Conservation (phyloP, 2,888 invertebrate genomes). For the Elegia similella region DNA sequence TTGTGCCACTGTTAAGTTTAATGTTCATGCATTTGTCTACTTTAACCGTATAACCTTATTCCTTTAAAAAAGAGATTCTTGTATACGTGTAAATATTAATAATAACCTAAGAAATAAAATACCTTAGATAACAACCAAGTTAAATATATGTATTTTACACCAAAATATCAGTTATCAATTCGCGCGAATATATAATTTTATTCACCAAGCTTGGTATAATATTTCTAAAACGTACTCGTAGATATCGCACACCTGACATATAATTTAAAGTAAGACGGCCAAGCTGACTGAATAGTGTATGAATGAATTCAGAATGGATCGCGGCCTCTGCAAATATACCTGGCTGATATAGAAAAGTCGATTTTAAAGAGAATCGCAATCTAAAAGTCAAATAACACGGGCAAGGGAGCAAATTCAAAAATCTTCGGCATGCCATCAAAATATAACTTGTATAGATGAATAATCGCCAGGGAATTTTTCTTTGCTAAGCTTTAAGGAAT, state of each 20-base stretch:
- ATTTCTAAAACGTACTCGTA: not conserved
- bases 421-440: slow-evolving; percentile 16
- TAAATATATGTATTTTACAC: too few relatives aligned
- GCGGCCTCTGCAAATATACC: slow-evolving; percentile 20
- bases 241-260: not conserved
- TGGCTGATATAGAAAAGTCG: slow-evolving; percentile 29
- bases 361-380: slow-evolving; percentile 41
- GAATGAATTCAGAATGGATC: slow-evolving; percentile 30
- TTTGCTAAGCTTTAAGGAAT: slow-evolving; percentile 7
- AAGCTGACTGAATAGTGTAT: slow-evolving; percentile 24
- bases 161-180: not conserved
- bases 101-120: too few relatives aligned
- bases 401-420: slow-evolving; percentile 25
- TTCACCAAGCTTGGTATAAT: not conserved
- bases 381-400: slow-evolving; percentile 51
- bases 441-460: slow-evolving; percentile 16
- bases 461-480: slow-evolving; percentile 16
- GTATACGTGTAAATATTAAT: too few relatives aligned
- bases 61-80: too few relatives aligned
- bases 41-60: too few relatives aligned
- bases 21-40: too few relatives aligned
- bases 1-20: too few relatives aligned
- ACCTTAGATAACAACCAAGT: too few relatives aligned
- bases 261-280: not conserved
- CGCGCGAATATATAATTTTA: not conserved